A percentile compares a stretch with the other conserved stretches of the same genome.
Conservation (phyloP, 2,113 vertebrate species). For the Bos indicus region DNA sequence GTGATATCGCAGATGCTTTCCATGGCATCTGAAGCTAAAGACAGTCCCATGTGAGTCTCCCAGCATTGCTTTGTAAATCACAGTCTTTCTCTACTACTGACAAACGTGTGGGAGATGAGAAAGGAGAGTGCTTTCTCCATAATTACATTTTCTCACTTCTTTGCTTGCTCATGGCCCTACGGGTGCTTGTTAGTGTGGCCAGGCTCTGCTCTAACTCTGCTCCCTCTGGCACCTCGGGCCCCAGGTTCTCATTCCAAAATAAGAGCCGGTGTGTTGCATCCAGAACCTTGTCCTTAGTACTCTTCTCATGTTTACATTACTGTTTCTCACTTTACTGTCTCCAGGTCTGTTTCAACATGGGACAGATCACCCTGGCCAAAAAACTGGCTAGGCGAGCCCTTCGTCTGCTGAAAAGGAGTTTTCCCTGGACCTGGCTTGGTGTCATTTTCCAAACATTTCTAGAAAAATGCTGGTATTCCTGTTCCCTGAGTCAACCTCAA, state of each 20-base stretch:
- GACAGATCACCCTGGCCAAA: constrained; percentile 55
- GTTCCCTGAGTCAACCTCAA: neutral
- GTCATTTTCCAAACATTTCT: constrained; percentile 49
- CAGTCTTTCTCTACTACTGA: neutral
- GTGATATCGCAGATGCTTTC: neutral
- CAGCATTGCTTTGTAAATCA: neutral
- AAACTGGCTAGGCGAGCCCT: constrained; percentile 49
- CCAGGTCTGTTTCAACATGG: constrained; percentile 65
- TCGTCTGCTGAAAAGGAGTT: constrained; percentile 44
- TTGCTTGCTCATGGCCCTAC: neutral
- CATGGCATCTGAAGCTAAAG: neutral
- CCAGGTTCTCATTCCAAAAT: neutral
- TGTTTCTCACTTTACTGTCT: neutral
- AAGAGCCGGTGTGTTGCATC: neutral
- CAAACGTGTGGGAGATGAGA: neutral
- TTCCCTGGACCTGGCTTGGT: constrained; percentile 17
- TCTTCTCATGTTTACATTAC: neutral
- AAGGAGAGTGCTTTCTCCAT: neutral
- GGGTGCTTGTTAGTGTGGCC: neutral
- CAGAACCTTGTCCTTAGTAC: neutral
- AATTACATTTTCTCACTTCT: neutral
- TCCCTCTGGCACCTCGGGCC: neutral
- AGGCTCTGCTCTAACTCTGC: neutral
- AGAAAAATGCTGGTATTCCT: constrained; percentile 31
- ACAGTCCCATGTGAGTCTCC: neutral